Base-by-base conservation (phyloP, 2,797 vertebrate genomes). In the Podarcis lilfordi region DNA sequence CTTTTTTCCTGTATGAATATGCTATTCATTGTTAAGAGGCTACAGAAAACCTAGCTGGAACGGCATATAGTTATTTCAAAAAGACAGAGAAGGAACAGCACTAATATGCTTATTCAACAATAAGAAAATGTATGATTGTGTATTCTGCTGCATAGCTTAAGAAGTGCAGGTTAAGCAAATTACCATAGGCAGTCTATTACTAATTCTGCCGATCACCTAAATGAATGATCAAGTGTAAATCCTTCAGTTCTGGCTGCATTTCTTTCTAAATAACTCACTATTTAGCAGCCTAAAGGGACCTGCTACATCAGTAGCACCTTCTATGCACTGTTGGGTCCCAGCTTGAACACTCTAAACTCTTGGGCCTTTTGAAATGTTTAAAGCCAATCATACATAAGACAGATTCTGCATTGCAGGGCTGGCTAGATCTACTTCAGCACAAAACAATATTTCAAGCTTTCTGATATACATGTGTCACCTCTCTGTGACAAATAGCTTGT, bases 401-500 rank as follows among this genome's bases (percentile, higher is more conserved):
- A 96, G 94, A 93, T 95, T 95, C 95, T 96, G 85, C 92, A 96
- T 95, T 94, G 92, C 95, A 94, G 95, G 94, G 96, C 96, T 95
- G 95, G 94, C 92, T 96, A 96, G 95, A 77, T 25, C 94, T 95
- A 97, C 97, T 96, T 96, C 96, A 94, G 97, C 96, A 97, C 97
- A 97, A 98, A 98, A 98, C 97, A 97, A 97, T 97, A 98, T 97
- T 97, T 96, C 96, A 96, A 97, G 97, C 97, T 97, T 97, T 98
- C 98, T 99, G 98, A 99, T 98, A 98, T 98, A 98, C 98, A 98
- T 98, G 98, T 99, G 98, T 99, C 98, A 99, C 98, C 97, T 97
- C 98, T 98, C 98, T 97, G 98, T 99, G 98, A 99, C 98, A 99
- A 99, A 99, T 99, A 98, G 98, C 98, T 99, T 98, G 98, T 99